Conservation (phyloP, 2,888 invertebrate genomes). For the Diarsia mendica region DNA sequence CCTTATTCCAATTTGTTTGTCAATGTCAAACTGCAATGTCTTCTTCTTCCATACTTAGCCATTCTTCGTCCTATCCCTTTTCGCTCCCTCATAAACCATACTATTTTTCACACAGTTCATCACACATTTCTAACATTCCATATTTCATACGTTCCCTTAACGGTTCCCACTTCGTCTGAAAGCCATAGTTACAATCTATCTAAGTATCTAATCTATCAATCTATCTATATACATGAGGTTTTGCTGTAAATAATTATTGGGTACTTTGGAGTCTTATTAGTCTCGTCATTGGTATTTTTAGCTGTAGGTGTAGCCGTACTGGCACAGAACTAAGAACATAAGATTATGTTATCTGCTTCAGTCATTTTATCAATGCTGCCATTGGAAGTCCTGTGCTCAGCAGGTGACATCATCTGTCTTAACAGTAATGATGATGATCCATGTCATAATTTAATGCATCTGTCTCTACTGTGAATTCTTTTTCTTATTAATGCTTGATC, state of each 20-base stretch:
- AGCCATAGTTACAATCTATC: conserved; percentile 6
- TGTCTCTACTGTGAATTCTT: background rate
- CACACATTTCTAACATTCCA: background rate
- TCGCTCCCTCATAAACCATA: background rate
- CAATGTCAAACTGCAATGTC: background rate
- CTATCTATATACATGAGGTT: no score
- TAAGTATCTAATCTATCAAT: no score
- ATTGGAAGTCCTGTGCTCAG: background rate
- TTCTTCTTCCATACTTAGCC: background rate
- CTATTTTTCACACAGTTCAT: background rate
- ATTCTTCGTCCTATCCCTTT: background rate
- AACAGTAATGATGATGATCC: conserved; percentile 7
- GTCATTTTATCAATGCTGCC: background rate
- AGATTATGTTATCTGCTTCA: background rate
- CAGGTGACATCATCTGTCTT: conserved; percentile 5
- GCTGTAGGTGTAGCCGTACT: no score
- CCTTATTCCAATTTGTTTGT: background rate
- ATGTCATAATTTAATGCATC: background rate
- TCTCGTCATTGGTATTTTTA: background rate
- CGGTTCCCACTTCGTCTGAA: background rate
- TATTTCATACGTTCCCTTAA: background rate
- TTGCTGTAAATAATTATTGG: conserved; percentile 2
- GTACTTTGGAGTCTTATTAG: background rate
- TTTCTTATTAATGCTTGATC: background rate
- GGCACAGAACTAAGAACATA: no score